Evolutionary conservation across 2,113 vertebrate genomes (phyloP).

Genomic region (Laticauda colubrina): DNA sequence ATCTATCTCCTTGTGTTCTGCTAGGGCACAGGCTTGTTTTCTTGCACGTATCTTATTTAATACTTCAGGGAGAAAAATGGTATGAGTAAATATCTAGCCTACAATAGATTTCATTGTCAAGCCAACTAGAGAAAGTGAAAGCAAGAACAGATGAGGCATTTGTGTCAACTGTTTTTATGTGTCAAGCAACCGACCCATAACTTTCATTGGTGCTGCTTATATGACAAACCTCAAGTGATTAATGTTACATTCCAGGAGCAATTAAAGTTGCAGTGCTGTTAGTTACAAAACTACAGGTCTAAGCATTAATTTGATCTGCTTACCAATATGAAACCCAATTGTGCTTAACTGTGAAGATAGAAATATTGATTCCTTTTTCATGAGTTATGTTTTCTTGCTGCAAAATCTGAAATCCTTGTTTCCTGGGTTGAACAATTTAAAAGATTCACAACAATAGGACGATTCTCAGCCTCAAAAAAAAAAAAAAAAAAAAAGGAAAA

Average conservation of each 20-base stretch:
- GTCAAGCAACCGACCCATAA: conserved; percentile 29
- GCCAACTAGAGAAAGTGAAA: background rate
- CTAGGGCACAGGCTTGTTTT: background rate
- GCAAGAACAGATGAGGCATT: background rate
- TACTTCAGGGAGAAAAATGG: background rate
- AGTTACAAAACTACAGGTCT: conserved; percentile 39
- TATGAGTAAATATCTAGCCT: background rate
- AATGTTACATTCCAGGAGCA: conserved; percentile 17
- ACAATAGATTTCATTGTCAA: conserved; percentile 20
- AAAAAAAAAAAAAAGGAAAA: background rate
- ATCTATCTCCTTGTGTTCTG: conserved; percentile 37
- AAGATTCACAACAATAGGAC: conserved; percentile 40
- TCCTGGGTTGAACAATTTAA: conserved; percentile 61
- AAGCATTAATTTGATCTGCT: conserved; percentile 48
- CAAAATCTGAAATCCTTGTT: conserved; percentile 55
- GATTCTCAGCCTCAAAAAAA: conserved; percentile 26
- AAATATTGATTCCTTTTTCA: conserved; percentile 47
- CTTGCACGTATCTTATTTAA: conserved; percentile 14
- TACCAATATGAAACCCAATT: conserved; percentile 45
- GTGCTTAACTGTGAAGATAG: conserved; percentile 34
- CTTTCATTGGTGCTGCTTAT: conserved; percentile 8
- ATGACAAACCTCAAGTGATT: conserved; percentile 27
- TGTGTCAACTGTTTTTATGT: conserved; percentile 6
- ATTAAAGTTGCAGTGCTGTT: conserved; percentile 37
- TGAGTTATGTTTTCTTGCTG: conserved; percentile 45